Base-by-base conservation (phyloP, 2,888 invertebrate genomes). In the Strigamia maritima region DNA sequence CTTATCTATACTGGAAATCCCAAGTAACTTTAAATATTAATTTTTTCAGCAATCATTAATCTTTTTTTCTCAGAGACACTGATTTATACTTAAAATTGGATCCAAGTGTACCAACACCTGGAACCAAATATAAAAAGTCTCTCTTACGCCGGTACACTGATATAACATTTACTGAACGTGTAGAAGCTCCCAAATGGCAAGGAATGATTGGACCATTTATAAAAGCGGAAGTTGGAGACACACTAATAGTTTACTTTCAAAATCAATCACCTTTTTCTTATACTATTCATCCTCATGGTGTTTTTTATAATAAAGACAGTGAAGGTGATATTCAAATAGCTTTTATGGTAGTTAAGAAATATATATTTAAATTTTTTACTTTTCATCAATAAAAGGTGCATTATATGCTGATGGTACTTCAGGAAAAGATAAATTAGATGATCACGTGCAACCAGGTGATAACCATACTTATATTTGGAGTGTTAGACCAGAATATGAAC, bases 191-290 rank as follows among this genome's bases (percentile, higher is more conserved):
- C 16, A 79, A 78, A 8, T 80, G 81, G 38, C 76, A 82, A 70
- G 82, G 80, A 16, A 74, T 81, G 75, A 40, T 82, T 22, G 85
- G 85, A 10, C 85, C 85, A 1, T 82, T 83, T 38, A 82, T 85
- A 14, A 81, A 81, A 31, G 85, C 82, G 10, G 83, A 84, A 79
- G 82, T 84, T 12, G 84, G 84, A 0, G 85, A 85, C 60, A 79
- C 80, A 31, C 24, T 81, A 28, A 75, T 80, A 31, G 65, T 82
- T 3, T 19, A 76, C 24, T 82, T 82, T 76, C 49, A 80, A 31
- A 82, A 82, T 76, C 80, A 80, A 76, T 81, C 81, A 22, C 38
- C 80, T 10, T 80, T 76, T 26, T 44, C 75, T 4, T 79, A 78
- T 38, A 78, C 75, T 35, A 79, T 79, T 24, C 79, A 78, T 24